Conservation (phyloP, 2,888 invertebrate species). For the Sphaeridia pumilis region DNA sequence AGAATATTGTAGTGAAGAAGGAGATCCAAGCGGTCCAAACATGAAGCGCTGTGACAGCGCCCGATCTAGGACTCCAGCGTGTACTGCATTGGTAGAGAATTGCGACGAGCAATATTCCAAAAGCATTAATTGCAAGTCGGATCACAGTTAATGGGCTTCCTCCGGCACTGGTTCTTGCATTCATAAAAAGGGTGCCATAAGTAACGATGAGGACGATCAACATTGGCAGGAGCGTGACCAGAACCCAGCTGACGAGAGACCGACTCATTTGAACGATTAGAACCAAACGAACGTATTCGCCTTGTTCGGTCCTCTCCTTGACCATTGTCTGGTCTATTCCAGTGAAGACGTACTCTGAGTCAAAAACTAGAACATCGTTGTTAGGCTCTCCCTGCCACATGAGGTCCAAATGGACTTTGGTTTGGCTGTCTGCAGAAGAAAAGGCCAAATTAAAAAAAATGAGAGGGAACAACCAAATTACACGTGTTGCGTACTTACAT, state of each 20-base stretch:
- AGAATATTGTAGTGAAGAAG: slow-evolving; percentile 16
- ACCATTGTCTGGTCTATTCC: slow-evolving; percentile 19
- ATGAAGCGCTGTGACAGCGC: slow-evolving; percentile 27
- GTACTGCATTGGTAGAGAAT: slow-evolving; percentile 25
- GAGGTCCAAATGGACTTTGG: slow-evolving; percentile 22
- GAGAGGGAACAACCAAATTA: neutral
- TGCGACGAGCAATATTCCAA: slow-evolving; percentile 20
- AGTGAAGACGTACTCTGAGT: slow-evolving; percentile 23
- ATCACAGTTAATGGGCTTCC: slow-evolving; percentile 18
- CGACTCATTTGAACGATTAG: slow-evolving; percentile 23
- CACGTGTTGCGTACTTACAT: too few relatives aligned
- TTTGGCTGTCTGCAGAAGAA: slow-evolving; percentile 24
- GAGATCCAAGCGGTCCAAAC: slow-evolving; percentile 24
- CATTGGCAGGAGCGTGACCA: slow-evolving; percentile 23
- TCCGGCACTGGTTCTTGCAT: neutral
- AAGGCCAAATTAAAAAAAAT: neutral
- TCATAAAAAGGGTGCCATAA: slow-evolving; percentile 25
- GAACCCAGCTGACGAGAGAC: slow-evolving; percentile 19
- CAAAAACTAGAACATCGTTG: slow-evolving; percentile 18
- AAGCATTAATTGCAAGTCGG: slow-evolving; percentile 22
- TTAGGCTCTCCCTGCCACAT: slow-evolving; percentile 30
- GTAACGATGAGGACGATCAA: slow-evolving; percentile 20
- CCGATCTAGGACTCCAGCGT: slow-evolving; percentile 19
- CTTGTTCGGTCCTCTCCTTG: slow-evolving; percentile 18
- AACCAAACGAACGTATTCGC: slow-evolving; percentile 22